phyloP scores from a whole-genome alignment of 2,113 vertebrate genomes.

The Pimephales promelas region DNA sequence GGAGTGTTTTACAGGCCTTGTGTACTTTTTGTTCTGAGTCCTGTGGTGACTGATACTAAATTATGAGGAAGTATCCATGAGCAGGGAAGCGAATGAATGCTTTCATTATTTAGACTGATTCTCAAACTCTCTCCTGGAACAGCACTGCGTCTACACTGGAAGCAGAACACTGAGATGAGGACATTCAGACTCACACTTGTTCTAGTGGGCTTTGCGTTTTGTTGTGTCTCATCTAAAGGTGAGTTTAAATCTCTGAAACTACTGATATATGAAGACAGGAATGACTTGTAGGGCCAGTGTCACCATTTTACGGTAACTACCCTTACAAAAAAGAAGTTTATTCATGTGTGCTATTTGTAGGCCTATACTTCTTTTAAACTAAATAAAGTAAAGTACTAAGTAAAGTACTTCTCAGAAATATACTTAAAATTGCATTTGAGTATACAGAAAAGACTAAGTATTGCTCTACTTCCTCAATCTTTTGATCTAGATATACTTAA shows the following conservation, averaged over 20 bases:
- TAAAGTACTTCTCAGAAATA: no score
- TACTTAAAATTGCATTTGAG: no score
- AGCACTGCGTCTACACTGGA: background rate
- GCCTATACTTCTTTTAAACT: no score
- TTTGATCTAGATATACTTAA: no score
- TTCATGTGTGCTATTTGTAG: no score
- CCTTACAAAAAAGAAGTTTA: no score
- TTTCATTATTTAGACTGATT: constrained; percentile 7
- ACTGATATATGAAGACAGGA: background rate
- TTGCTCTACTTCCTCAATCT: no score
- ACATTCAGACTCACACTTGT: background rate
- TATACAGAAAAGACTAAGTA: no score
- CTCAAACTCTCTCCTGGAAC: background rate
- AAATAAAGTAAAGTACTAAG: no score
- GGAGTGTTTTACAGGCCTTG: background rate
- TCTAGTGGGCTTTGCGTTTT: background rate
- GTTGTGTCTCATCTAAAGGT: background rate
- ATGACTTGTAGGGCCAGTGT: constrained; percentile 4
- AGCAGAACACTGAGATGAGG: background rate
- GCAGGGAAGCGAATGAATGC: background rate
- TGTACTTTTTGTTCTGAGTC: background rate
- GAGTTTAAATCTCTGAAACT: background rate
- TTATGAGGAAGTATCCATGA: constrained; percentile 10
- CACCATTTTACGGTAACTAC: background rate
- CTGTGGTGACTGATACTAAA: background rate